These are phyloP conservation scores for Phenacoccus solenopsis DNA, from an alignment of 1,140 invertebrate species.

Conservation along the genomic window DNA sequence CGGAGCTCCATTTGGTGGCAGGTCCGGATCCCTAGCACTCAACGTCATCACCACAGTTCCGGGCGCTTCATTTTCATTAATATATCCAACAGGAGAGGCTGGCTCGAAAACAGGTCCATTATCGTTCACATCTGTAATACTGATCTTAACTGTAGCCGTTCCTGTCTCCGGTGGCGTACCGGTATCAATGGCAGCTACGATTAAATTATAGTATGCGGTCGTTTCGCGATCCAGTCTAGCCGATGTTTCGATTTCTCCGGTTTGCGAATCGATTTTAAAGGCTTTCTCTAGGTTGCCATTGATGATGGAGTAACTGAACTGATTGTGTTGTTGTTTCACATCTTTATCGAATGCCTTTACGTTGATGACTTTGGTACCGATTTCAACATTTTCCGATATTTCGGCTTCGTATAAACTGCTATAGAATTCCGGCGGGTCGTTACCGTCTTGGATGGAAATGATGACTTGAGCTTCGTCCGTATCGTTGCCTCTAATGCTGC, in stretches of 20 bases:
- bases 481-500: slow-evolving; percentile 84
- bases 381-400: slow-evolving; percentile 59
- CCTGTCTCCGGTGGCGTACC: slow-evolving; percentile 78
- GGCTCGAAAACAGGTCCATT: slow-evolving; percentile 77
- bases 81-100: slow-evolving; percentile 52
- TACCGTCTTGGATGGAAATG: slow-evolving; percentile 86
- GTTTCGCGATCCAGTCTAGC: slow-evolving; percentile 69
- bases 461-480: slow-evolving; percentile 89
- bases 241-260: slow-evolving; percentile 66
- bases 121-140: slow-evolving; percentile 78
- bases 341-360: slow-evolving; percentile 86
- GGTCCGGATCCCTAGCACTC: slow-evolving; percentile 72
- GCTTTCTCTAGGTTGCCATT: slow-evolving; percentile 65
- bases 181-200: slow-evolving; percentile 81
- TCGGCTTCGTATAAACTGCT: slow-evolving; percentile 57
- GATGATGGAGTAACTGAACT: slow-evolving; percentile 83
- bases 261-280: slow-evolving; percentile 80
- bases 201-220: slow-evolving; percentile 56
- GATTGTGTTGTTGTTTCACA: slow-evolving; percentile 77
- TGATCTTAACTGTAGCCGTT: slow-evolving; percentile 62
- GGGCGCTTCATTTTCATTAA: slow-evolving; percentile 77
- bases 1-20: slow-evolving; percentile 81
- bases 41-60: slow-evolving; percentile 73
- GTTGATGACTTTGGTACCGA: slow-evolving; percentile 58
- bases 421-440: slow-evolving; percentile 85